phyloP scores from a whole-genome alignment of 2,113 vertebrate species.

The Madoqua kirkii region DNA sequence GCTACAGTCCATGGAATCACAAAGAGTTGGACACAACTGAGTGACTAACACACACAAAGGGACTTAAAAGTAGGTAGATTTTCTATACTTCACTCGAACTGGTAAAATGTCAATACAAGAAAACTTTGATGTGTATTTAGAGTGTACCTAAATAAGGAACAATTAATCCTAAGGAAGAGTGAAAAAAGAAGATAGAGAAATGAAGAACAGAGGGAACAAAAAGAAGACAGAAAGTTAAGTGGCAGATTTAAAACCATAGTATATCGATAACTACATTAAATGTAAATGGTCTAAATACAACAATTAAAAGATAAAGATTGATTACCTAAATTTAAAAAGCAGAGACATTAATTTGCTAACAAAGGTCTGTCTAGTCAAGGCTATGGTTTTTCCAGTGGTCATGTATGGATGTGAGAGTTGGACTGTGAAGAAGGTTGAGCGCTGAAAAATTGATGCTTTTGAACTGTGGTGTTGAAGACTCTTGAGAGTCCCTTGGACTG shows the following conservation, averaged over 20 bases:
- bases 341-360: too few species aligned
- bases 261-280: not conserved
- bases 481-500: too few species aligned
- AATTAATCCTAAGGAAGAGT: not conserved
- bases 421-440: too few species aligned
- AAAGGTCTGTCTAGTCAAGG: too few species aligned
- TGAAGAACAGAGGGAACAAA: not conserved
- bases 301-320: not conserved
- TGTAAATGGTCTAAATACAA: slow-evolving; percentile 12
- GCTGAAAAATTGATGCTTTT: too few species aligned
- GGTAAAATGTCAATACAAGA: not conserved
- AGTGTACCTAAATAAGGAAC: not conserved
- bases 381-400: too few species aligned
- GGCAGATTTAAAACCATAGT: not conserved
- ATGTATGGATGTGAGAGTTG: too few species aligned
- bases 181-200: not conserved
- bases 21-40: not conserved
- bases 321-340: not conserved
- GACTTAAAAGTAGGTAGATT: not conserved
- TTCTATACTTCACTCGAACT: not conserved
- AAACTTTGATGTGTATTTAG: not conserved
- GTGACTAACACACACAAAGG: not conserved
- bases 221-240: slow-evolving; percentile 11
- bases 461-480: too few species aligned
- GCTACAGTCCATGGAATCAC: not conserved